Evolutionary conservation across 2,113 vertebrate genomes (phyloP), one percentile per base, ranked within the genome.

Genomic region (Myotis brandtii): DNA sequence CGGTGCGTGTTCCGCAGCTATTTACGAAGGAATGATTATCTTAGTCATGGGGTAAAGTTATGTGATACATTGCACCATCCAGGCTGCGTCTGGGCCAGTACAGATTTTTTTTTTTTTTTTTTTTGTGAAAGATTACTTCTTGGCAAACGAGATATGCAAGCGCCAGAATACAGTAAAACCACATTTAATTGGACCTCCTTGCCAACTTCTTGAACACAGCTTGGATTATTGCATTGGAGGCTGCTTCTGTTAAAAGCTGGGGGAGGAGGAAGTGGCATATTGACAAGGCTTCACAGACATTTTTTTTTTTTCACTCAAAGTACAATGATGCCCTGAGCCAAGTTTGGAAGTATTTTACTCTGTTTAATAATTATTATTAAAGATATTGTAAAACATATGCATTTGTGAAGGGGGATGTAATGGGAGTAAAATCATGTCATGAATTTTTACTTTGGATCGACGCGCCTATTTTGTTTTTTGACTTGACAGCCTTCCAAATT

Each of bases 201-300:
- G 98, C 98, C 98, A 99, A 99, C 98, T 99, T 98, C 98, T 98
- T 98, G 98, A 99, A 99, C 98, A 99, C 98, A 98, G 98, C 98
- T 98, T 98, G 98, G 98, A 98, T 99, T 98, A 99, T 98, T 98
- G 98, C 98, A 98, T 98, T 98, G 98, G 98, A 98, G 98, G 98
- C 98, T 98, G 98, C 98, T 99, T 98, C 98, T 99, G 98, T 98
- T 98, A 98, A 98, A 98, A 98, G 98, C 98, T 98, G 98, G 98
- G 98, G 98, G 98, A 98, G 98, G 98, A 98, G 98, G 98, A 98
- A 98, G 98, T 98, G 98, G 98, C 98, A 98, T 98, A 98, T 98
- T 99, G 98, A 98, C 98, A 98, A 98, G 98, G 96, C 98, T 98
- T 98, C 98, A 97, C 98, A 98, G 97, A 66, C 94, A 95, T 96